Evolutionary conservation across 53 echinoderm and acorn worm genomes (phyloP).

Genomic region (Astropecten irregularis): DNA sequence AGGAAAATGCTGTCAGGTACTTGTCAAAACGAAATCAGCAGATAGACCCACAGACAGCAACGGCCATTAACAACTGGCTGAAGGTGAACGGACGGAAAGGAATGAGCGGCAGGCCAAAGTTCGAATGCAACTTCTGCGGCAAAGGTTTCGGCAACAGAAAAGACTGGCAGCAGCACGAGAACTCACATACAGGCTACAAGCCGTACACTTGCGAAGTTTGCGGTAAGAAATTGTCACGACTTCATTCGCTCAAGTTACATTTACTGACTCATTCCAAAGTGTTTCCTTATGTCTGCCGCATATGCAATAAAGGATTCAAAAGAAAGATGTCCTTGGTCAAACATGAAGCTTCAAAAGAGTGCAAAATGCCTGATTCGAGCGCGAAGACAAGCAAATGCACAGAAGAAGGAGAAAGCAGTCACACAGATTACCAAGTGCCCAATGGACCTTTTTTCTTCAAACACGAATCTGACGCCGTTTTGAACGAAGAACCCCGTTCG

Average conservation of each 20-base stretch:
- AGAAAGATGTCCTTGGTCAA: not conserved
- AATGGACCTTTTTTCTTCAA: slow-evolving; percentile 34
- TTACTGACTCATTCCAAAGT: slow-evolving; percentile 13
- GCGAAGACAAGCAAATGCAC: not conserved
- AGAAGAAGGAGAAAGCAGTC: not conserved
- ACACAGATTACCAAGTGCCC: slow-evolving; percentile 11
- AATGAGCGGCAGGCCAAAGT: not conserved
- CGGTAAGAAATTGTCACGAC: slow-evolving; percentile 24
- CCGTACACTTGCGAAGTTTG: slow-evolving; percentile 31
- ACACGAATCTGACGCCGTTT: not conserved
- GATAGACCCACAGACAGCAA: not conserved
- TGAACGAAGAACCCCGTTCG: not conserved
- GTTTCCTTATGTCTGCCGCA: not conserved
- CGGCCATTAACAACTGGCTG: slow-evolving; percentile 19
- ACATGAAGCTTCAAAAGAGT: slow-evolving; percentile 2
- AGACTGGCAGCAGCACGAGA: slow-evolving; percentile 46
- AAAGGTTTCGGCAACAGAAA: slow-evolving; percentile 25
- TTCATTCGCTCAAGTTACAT: slow-evolving; percentile 33
- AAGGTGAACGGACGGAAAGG: not conserved
- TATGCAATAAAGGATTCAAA: slow-evolving; percentile 2
- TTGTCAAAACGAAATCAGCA: slow-evolving; percentile 17
- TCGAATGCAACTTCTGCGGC: slow-evolving; percentile 19
- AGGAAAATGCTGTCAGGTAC: not conserved
- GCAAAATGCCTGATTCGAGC: not conserved
- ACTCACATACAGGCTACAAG: slow-evolving; percentile 42